Percentiles rank a stretch among this genome's conserved stretches.
Evolutionary conservation across 1,140 invertebrate genomes (phyloP).

Genomic region (Aphidius ervi): DNA sequence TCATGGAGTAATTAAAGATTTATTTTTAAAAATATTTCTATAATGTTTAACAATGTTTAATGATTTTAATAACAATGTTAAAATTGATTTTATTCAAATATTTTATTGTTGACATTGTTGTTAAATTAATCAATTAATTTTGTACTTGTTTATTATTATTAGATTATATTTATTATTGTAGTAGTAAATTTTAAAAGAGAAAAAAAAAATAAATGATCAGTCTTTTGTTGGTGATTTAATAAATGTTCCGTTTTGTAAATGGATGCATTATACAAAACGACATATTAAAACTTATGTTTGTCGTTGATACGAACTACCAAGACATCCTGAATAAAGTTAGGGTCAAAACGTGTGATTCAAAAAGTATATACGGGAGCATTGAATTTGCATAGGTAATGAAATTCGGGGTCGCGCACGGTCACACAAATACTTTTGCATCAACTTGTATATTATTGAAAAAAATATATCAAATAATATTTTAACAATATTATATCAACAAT

Average conservation of each 20-base stretch:
- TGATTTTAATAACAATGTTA: too few relatives aligned
- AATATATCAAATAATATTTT: background rate
- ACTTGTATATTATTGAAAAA: too few relatives aligned
- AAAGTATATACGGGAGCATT: conserved; percentile 21
- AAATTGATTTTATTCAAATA: too few relatives aligned
- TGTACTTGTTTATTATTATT: too few relatives aligned
- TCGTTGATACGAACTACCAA: conserved; percentile 13
- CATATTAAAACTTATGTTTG: conserved; percentile 20
- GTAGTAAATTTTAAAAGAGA: too few relatives aligned
- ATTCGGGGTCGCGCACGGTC: conserved; percentile 24
- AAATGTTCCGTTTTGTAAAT: background rate
- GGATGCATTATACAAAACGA: conserved; percentile 16
- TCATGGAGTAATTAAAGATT: too few relatives aligned
- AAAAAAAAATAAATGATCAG: background rate
- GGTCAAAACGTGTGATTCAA: conserved; percentile 29
- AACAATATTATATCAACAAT: background rate
- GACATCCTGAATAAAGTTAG: conserved; percentile 27
- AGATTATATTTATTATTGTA: too few relatives aligned
- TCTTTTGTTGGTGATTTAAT: too few relatives aligned
- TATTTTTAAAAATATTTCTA: background rate
- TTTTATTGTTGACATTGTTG: too few relatives aligned
- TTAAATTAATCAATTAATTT: too few relatives aligned
- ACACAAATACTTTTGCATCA: conserved; percentile 16
- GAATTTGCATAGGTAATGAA: conserved; percentile 28
- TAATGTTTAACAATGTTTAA: conserved; percentile 3